Evolutionary conservation across 2,113 vertebrate genomes (phyloP), one percentile per base, ranked within the genome.

Genomic region (Strix uralensis): DNA sequence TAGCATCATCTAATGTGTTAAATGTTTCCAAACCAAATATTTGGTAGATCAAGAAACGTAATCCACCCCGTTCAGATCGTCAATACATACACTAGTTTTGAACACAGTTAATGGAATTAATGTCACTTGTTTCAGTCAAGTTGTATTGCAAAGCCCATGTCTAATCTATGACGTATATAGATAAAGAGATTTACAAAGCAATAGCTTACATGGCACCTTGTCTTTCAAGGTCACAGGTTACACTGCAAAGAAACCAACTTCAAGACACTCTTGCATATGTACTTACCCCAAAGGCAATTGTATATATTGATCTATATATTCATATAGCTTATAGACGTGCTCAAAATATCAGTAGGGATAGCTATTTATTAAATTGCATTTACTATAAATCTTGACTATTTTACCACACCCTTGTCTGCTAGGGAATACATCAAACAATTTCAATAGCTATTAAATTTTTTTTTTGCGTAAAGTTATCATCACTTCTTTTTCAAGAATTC

Each of bases 81-180:
- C 93, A 75, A 93, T 90, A 81, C 36, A 69, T n/a, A 46, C 67
- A 29, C 54, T 94, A 32, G 72, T 96, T 93, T 67, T 95, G 54
- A 95, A 69, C 82, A 72, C 52, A 75, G 93, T 91, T 94, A 98
- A 97, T 83, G 63, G 86, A 93, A 97, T 97, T 95, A 95, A 86
- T 94, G 94, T 96, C 88, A 81, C 81, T 93, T 86, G 44, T 54
- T 97, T 95, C 86, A 86, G 82, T 54, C 93, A 91, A 78, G 81
- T 92, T 65, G 25, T 54, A 49, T 44, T 72, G 80, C 59, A 97
- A 96, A 94, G 93, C 69, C 83, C 72, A 55, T 32, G 69, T 65
- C 73, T 70, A 96, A 98, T 90, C 92, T 87, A 25, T 97, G 97
- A 94, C 61, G 72, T 95, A 85, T 27, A 66, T 32, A 80, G 97